Percentiles rank a stretch among this genome's conserved stretches.
Conservation (phyloP, 2,888 invertebrate genomes). For the Phorcus lineatus region DNA sequence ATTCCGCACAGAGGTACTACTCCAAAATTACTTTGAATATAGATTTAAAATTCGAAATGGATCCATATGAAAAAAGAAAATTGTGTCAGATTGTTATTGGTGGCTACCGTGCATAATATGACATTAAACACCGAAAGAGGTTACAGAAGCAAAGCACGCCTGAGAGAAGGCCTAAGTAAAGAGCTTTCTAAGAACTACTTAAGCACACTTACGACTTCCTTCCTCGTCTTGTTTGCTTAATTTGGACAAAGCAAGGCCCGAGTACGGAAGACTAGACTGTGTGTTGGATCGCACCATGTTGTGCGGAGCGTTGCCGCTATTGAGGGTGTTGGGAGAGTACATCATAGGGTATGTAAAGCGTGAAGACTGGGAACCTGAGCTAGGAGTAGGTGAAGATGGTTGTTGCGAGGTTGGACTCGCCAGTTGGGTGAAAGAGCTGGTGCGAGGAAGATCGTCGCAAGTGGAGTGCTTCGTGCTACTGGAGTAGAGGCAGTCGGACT, state of each 20-base stretch:
- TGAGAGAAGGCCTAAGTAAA: slow-evolving; percentile 6
- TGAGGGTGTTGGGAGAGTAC: slow-evolving; percentile 42
- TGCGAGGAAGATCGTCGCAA: slow-evolving; percentile 57
- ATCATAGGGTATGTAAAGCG: slow-evolving; percentile 71
- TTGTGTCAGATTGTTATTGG: neutral
- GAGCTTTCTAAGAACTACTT: neutral
- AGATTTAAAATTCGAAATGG: no score
- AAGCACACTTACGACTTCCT: slow-evolving; percentile 63
- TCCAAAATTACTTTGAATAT: no score
- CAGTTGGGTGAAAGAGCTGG: slow-evolving; percentile 66
- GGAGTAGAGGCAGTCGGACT: slow-evolving; percentile 95
- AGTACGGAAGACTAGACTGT: slow-evolving; percentile 62
- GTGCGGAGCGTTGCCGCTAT: slow-evolving; percentile 37
- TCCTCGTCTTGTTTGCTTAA: slow-evolving; percentile 61
- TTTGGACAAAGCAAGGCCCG: slow-evolving; percentile 60
- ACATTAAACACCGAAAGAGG: neutral
- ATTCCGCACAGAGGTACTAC: no score
- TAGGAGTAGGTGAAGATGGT: slow-evolving; percentile 70
- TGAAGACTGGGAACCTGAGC: slow-evolving; percentile 68
- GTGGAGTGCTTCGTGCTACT: slow-evolving; percentile 79
- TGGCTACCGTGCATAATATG: neutral
- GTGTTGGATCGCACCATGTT: slow-evolving; percentile 68
- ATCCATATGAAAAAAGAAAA: no score
- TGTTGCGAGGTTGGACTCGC: slow-evolving; percentile 50
- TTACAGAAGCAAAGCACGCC: neutral